Evolutionary conservation across 2,888 invertebrate species (phyloP), one percentile per base, ranked within the genome.

Genomic region (Folsomia manolachei): DNA sequence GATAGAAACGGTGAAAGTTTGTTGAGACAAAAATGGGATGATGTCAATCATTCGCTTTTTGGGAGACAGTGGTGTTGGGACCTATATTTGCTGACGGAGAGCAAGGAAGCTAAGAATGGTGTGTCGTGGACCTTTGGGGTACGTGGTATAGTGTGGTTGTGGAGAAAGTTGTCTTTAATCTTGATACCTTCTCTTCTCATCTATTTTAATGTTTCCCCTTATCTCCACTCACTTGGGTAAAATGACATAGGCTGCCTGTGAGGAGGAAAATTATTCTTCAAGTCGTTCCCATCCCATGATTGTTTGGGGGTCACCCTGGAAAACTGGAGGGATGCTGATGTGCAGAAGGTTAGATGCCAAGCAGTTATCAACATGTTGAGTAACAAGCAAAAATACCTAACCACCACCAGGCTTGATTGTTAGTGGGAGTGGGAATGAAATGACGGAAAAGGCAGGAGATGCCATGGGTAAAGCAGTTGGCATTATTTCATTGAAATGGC

Each of bases 131-230:
- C n/a, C n/a, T n/a, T n/a, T n/a, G n/a, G n/a, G 14, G 39, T 39
- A 39, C 39, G 4, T 39, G 39, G 39, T 39, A 14, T 39, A 14
- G 39, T 9, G 39, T n/a, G 9, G 51, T 51, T 51, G 51, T 14
- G 56, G n/a, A 19, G 56, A 56, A n/a, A 56, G 56, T 56, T 56
- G 56, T 56, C 19, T 21, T n/a, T 56, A 56, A 19, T 56, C 21
- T 18, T 56, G 56, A 56, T 21, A 56, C 19, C 56, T 56, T 56
- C 7, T 56, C 56, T 56, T 66, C 65, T 66, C 65, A 66, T 66
- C 65, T 51, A 25, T 51, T 56, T 23, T 51, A 51, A 51, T 66
- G 65, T 21, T 66, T 21, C 19, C 24, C 24, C 51, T 52, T 66
- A 66, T 66, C 65, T 64, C 27, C 27, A 19, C 21, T 60, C 39